phyloP scores from a whole-genome alignment of 2,888 invertebrate genomes.

The Rutpela maculata region DNA sequence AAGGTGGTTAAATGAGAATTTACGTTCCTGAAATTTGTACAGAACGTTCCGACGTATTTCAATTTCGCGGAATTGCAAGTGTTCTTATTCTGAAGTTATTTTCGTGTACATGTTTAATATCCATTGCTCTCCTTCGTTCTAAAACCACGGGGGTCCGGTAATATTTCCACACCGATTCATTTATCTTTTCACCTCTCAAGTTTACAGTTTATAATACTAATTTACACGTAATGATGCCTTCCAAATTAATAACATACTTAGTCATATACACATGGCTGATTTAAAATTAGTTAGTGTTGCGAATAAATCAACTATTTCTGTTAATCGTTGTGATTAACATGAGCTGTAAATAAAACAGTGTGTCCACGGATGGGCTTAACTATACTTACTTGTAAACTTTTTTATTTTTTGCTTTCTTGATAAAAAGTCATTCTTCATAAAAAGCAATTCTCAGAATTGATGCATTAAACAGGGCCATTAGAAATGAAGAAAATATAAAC shows the following conservation, averaged over 20 bases:
- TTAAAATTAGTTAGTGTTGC: background rate
- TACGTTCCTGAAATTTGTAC: conserved; percentile 27
- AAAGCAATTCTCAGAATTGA: too few species aligned
- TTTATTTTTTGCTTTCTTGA: too few species aligned
- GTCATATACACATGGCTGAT: background rate
- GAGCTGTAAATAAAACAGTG: too few species aligned
- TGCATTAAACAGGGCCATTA: too few species aligned
- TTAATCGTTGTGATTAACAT: too few species aligned
- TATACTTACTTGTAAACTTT: too few species aligned
- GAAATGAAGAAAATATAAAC: too few species aligned
- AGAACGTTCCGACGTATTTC: conserved; percentile 11
- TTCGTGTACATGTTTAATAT: conserved; percentile 56
- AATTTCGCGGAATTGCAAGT: conserved; percentile 13
- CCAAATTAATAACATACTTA: conserved; percentile 57
- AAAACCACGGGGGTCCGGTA: conserved; percentile 58
- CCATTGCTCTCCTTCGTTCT: conserved; percentile 52
- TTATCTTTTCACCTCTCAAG: conserved; percentile 59
- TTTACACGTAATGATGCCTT: conserved; percentile 58
- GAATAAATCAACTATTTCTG: background rate
- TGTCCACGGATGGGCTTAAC: too few species aligned
- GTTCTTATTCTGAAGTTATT: conserved; percentile 35
- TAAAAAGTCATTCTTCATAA: too few species aligned
- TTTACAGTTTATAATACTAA: conserved; percentile 60
- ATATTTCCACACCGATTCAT: conserved; percentile 60
- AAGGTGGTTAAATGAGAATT: conserved; percentile 37